Conservation (phyloP, 2,888 invertebrate species). For the Auanema freiburgensis region DNA sequence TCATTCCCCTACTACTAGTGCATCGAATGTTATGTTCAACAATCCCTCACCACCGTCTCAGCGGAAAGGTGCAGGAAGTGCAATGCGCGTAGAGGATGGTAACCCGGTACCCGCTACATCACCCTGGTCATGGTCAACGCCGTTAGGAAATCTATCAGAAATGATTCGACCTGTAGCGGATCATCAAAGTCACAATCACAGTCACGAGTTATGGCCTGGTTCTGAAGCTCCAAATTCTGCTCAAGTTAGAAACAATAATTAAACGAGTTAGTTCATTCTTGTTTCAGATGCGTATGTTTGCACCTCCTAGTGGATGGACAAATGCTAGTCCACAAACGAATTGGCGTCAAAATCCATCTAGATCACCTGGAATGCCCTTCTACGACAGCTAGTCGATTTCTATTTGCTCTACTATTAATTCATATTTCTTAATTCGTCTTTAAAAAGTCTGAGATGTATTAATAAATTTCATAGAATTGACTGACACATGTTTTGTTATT, state of each 20-base stretch:
- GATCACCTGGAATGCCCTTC: conserved; percentile 6
- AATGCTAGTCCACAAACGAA: background rate
- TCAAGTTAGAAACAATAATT: too few species aligned
- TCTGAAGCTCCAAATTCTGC: background rate
- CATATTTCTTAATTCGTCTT: too few species aligned
- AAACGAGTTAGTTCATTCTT: too few species aligned
- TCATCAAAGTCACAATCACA: background rate
- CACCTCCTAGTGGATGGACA: conserved; percentile 1
- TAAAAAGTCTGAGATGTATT: too few species aligned
- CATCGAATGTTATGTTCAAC: conserved; percentile 2
- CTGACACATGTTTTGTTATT: too few species aligned
- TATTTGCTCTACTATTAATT: too few species aligned
- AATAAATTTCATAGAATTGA: too few species aligned
- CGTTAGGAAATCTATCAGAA: conserved; percentile 2
- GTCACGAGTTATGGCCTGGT: conserved; percentile 1
- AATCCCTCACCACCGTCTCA: background rate
- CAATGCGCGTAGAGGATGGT: background rate
- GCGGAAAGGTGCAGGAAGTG: too few species aligned
- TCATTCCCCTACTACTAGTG: background rate
- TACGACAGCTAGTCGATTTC: conserved; percentile 4
- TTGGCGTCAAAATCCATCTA: conserved; percentile 3
- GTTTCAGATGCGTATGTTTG: too few species aligned
- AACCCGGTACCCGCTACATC: background rate
- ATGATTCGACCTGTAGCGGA: background rate
- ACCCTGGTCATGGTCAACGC: conserved; percentile 2